These are phyloP conservation scores for Stomorhina lunata DNA, from an alignment of 2,888 invertebrate species.

Conservation along the genomic window DNA sequence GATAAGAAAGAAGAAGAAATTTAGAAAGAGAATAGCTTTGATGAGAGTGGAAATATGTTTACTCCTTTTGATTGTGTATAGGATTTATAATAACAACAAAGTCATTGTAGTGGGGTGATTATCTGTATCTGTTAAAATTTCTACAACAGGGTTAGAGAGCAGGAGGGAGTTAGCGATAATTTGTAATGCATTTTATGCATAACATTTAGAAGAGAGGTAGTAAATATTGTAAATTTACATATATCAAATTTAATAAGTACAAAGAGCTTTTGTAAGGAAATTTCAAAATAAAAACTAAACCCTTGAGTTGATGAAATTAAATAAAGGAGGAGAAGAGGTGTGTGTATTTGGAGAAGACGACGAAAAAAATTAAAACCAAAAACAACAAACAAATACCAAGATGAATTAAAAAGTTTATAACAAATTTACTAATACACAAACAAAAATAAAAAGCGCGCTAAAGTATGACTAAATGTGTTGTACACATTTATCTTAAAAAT, in stretches of 20 bases:
- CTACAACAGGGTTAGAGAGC: not conserved
- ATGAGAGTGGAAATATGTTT: not conserved
- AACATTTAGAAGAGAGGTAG: no score
- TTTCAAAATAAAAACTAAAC: slow-evolving; percentile 25
- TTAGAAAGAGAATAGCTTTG: not conserved
- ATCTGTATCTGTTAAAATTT: slow-evolving; percentile 64
- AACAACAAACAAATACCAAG: not conserved
- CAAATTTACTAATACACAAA: slow-evolving; percentile 28
- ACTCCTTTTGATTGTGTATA: not conserved
- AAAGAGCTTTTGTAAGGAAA: not conserved
- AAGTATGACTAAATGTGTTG: slow-evolving; percentile 55
- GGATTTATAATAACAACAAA: slow-evolving; percentile 12
- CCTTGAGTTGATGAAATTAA: slow-evolving; percentile 39
- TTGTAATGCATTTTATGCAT: not conserved
- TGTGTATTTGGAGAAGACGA: not conserved
- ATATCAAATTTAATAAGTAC: not conserved
- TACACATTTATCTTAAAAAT: not conserved
- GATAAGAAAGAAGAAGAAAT: not conserved
- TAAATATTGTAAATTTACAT: no score
- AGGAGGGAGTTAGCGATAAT: no score
- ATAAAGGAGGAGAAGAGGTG: slow-evolving; percentile 6
- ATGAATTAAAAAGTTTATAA: slow-evolving; percentile 8
- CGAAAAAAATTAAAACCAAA: not conserved
- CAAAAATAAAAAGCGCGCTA: slow-evolving; percentile 60
- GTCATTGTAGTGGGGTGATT: slow-evolving; percentile 61